These are phyloP conservation scores for Zaprionus bogoriensis DNA, from an alignment of 2,888 invertebrate genomes.

Conservation along the genomic window DNA sequence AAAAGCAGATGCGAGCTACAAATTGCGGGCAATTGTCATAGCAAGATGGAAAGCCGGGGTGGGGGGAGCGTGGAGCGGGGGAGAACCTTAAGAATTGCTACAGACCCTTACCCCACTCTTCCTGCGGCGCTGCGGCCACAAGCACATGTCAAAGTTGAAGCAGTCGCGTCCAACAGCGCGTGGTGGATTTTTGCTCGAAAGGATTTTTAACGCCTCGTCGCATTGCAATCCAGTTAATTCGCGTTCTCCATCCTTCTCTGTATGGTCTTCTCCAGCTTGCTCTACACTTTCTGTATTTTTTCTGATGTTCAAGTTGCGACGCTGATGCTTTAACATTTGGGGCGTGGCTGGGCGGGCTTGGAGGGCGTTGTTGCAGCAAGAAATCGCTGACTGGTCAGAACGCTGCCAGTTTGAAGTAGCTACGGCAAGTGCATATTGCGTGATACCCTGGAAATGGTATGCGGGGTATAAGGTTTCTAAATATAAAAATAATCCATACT, in stretches of 20 bases:
- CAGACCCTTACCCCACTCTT: background rate
- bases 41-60: background rate
- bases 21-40: slow-evolving; percentile 39
- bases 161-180: slow-evolving; percentile 8
- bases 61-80: background rate
- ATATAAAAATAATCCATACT: no score
- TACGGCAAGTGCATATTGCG: background rate
- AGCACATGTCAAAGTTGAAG: slow-evolving; percentile 36
- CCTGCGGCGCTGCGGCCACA: background rate
- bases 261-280: no score
- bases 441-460: background rate
- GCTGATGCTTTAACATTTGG: background rate
- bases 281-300: no score
- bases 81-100: slow-evolving; percentile 5
- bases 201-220: slow-evolving; percentile 70
- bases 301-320: background rate
- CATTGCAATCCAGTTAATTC: slow-evolving; percentile 66
- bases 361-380: background rate
- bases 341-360: background rate
- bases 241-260: slow-evolving; percentile 41
- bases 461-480: no score
- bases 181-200: slow-evolving; percentile 24
- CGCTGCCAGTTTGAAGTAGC: background rate
- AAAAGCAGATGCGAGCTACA: slow-evolving; percentile 29
- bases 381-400: background rate